Evolutionary conservation across 1,140 invertebrate species (phyloP).

Genomic region (Zaprionus inermis): DNA sequence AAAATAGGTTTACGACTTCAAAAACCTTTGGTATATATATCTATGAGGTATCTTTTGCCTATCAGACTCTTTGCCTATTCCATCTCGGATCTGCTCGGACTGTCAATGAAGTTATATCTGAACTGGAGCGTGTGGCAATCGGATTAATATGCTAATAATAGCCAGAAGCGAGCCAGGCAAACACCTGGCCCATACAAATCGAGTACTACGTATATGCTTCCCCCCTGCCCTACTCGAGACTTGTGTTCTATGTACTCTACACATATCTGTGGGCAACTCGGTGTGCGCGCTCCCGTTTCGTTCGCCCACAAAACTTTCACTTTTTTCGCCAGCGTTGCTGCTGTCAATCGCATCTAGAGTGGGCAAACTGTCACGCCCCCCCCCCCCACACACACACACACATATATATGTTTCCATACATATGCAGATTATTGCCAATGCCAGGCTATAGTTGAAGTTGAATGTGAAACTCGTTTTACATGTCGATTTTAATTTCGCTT

Average conservation of each 20-base stretch:
- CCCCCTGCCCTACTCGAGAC: not conserved
- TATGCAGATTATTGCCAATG: constrained; percentile 42
- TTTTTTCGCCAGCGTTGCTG: constrained; percentile 30
- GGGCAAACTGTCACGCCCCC: constrained; percentile 29
- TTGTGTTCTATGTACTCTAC: not conserved
- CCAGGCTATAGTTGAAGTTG: constrained; percentile 22
- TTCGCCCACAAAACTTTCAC: constrained; percentile 35
- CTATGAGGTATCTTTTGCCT: not conserved
- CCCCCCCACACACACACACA: not conserved
- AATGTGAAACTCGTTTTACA: constrained; percentile 49
- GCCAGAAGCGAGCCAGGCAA: not conserved
- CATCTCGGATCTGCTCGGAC: not conserved
- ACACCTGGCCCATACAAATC: not conserved
- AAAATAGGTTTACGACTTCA: not conserved
- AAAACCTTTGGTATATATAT: not conserved
- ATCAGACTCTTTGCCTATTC: not conserved
- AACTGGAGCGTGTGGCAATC: constrained; percentile 1
- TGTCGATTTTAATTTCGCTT: constrained; percentile 50
- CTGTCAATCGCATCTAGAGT: constrained; percentile 36
- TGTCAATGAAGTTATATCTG: constrained; percentile 7
- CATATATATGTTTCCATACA: not conserved
- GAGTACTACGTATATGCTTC: not conserved
- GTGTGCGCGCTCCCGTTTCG: not conserved
- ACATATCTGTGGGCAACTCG: not conserved
- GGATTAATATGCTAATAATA: constrained; percentile 12